These are phyloP conservation scores for Pangasianodon hypophthalmus DNA, from an alignment of 2,113 vertebrate genomes.

Conservation along the genomic window DNA sequence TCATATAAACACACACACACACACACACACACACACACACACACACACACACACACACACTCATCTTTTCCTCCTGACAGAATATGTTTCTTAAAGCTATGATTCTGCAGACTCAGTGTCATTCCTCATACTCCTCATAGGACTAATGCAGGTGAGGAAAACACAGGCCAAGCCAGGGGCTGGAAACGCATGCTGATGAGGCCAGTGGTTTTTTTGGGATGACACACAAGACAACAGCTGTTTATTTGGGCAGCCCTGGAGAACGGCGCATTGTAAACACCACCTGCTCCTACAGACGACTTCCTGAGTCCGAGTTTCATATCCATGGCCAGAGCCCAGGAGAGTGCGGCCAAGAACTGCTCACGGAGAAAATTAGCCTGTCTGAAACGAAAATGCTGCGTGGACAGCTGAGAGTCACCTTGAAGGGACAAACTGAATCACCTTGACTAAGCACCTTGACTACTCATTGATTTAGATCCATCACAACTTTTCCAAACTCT, in stretches of 20 bases:
- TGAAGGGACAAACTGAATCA: neutral
- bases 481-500: neutral
- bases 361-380: slow-evolving; percentile 1
- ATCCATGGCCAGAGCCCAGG: neutral
- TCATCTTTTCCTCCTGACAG: neutral
- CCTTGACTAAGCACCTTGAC: slow-evolving; percentile 10
- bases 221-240: slow-evolving; percentile 47
- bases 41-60: neutral
- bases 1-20: neutral
- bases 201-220: slow-evolving; percentile 4
- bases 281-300: slow-evolving; percentile 53
- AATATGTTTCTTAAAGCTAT: neutral
- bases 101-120: neutral
- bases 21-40: neutral
- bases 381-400: neutral
- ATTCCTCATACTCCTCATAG: neutral
- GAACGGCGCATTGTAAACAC: slow-evolving; percentile 52
- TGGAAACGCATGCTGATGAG: slow-evolving; percentile 35
- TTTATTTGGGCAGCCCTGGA: slow-evolving; percentile 48
- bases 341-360: slow-evolving; percentile 8
- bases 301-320: slow-evolving; percentile 20
- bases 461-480: neutral
- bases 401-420: slow-evolving; percentile 11
- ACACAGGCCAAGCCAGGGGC: slow-evolving; percentile 6
- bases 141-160: slow-evolving; percentile 10